Base-by-base conservation (phyloP, 2,797 vertebrate species). In the Todus mexicanus region DNA sequence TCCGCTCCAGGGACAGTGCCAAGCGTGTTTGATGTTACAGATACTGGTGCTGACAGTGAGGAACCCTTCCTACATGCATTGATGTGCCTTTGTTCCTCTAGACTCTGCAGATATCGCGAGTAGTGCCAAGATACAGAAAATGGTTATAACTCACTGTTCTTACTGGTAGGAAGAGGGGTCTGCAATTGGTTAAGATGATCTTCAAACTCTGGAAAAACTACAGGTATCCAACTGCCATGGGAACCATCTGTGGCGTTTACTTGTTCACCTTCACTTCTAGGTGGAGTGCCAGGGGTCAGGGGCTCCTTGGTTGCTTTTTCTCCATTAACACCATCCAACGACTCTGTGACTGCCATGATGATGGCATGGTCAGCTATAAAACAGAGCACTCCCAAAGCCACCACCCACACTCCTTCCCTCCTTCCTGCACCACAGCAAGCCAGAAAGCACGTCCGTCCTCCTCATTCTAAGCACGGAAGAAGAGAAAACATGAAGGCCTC, bases 151-250 rank as follows among this genome's bases (percentile, higher is more conserved):
- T 54, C 0, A 0, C 38, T 66, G 40, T 10, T 86, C 95, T 97
- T 97, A 97, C 96, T 94, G 64, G 91, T 83, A 57, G 89, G 54
- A 63, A 65, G 47, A 89, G 90, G 33, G 20, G 80, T 89, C 57
- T 87, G 71, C 35, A 84, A n/a, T n/a, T 45, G 85, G 53, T 84
- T 42, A 48, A 83, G 87, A 78, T 0, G 76, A 50, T 94, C 92
- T 56, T 95, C 92, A 59, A 37, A 12, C 13, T 90, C 87, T 83
- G 91, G 61, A 63, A 92, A 89, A 63, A 57, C 48, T 81, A 16
- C 81, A 87, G 93, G 91, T 74, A 70, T 66, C 61, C 75, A 82
- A 47, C 2, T 29, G 75, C 79, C 27, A 18, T n/a, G 56, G 43
- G 78, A 92, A 35, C 40, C n/a, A 7, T 84, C 79, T 33, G 90